Evolutionary conservation across 2,797 vertebrate genomes (phyloP).

Genomic region (Lophius americanus): DNA sequence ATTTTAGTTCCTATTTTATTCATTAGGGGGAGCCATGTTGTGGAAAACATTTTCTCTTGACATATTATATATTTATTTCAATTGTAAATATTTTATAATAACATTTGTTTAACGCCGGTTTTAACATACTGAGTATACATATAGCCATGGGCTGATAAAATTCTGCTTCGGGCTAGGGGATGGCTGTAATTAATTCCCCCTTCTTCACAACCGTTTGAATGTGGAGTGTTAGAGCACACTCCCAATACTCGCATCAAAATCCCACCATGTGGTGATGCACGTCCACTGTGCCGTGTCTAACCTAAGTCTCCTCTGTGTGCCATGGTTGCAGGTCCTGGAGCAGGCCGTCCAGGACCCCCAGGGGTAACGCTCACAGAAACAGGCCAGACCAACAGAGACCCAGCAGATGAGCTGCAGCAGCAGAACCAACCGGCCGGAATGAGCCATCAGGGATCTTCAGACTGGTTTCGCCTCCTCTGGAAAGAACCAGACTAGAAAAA

Average conservation of each 20-base stretch:
- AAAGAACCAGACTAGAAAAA: background rate
- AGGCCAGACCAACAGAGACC: slow-evolving; percentile 71
- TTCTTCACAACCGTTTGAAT: background rate
- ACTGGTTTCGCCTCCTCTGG: slow-evolving; percentile 18
- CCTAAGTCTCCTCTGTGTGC: slow-evolving; percentile 84
- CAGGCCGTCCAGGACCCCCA: slow-evolving; percentile 89
- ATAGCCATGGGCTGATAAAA: too few relatives aligned
- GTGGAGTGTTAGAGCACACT: background rate
- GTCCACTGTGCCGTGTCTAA: slow-evolving; percentile 26
- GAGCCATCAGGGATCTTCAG: slow-evolving; percentile 56
- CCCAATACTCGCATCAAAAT: background rate
- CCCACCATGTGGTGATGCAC: background rate
- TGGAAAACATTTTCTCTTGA: too few relatives aligned
- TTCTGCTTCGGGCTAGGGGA: too few relatives aligned
- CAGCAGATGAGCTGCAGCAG: slow-evolving; percentile 71
- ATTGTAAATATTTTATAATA: too few relatives aligned
- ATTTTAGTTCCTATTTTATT: too few relatives aligned
- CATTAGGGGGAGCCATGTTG: too few relatives aligned
- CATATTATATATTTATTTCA: too few relatives aligned
- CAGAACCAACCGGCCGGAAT: slow-evolving; percentile 47
- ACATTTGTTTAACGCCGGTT: too few relatives aligned
- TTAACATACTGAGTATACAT: too few relatives aligned
- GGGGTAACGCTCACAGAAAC: slow-evolving; percentile 88
- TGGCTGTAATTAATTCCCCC: too few relatives aligned
- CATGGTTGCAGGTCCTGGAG: slow-evolving; percentile 87